phyloP scores from a whole-genome alignment of 2,797 vertebrate species.

The Eulemur coronatus region DNA sequence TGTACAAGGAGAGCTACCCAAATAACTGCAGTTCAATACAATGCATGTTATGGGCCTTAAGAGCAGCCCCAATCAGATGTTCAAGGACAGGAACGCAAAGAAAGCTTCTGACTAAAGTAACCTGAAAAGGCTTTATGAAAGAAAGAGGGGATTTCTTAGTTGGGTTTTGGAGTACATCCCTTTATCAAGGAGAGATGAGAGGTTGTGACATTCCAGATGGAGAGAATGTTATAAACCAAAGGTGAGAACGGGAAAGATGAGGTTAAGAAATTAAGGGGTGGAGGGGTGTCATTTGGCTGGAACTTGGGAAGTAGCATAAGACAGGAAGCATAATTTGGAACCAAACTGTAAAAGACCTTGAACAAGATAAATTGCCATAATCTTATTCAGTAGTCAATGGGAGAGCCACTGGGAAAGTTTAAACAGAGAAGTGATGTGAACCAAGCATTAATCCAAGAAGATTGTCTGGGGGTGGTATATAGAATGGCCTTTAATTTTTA shows the following conservation, averaged over 20 bases:
- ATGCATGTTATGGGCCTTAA: not conserved
- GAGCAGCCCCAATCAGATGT: not conserved
- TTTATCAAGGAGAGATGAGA: not conserved
- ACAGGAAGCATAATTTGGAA: not conserved
- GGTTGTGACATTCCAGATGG: not conserved
- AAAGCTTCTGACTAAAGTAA: not conserved
- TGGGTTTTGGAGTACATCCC: not conserved
- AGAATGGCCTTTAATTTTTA: not conserved
- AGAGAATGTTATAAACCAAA: not conserved
- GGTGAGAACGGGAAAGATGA: not conserved
- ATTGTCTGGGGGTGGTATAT: not conserved
- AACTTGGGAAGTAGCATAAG: not conserved
- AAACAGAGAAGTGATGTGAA: not conserved
- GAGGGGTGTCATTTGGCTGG: not conserved
- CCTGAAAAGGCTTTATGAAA: not conserved
- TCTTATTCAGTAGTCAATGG: not conserved
- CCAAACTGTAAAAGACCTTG: not conserved
- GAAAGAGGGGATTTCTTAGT: not conserved
- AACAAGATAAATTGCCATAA: not conserved
- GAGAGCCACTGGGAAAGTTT: not conserved
- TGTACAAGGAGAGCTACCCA: not conserved
- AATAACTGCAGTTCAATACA: not conserved
- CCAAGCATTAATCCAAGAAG: not conserved
- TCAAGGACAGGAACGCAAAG: not conserved
- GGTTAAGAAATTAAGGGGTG: not conserved